Evolutionary conservation across 2,113 vertebrate genomes (phyloP), one percentile per base, ranked within the genome.

Genomic region (Ciconia boyciana): DNA sequence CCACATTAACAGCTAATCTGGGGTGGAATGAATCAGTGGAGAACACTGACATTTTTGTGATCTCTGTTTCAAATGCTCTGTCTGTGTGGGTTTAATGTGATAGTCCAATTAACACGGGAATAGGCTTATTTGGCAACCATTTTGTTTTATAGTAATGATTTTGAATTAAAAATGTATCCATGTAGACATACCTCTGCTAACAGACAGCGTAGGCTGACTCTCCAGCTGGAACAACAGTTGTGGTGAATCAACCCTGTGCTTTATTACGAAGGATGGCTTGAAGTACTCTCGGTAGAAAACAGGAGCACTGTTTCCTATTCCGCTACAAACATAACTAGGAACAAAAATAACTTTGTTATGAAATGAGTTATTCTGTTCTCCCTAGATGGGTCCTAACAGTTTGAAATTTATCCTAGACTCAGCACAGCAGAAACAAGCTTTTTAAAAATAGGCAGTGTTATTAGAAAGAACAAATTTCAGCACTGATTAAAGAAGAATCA

Each of bases 321-420:
- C 55, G 62, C 43, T 88, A 43, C 54, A 83, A 86, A 74, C 44
- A 72, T 1, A 22, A 43, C n/a, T 6, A 80, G 51, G 41, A 86
- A 90, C 32, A 78, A 70, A 96, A 93, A 89, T 66, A 88, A 20
- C 16, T 96, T 92, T 87, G 65, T 68, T 90, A 62, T 66, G 55
- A 84, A 92, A 78, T 60, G 20, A 94, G 34, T 77, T 77, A 62
- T 77, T 80, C 46, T 77, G 22, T 70, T 72, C 60, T 74, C n/a
- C 29, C 68, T 81, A 58, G 29, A 80, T 70, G 29, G 22, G 11
- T 65, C 20, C 36, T 74, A 80, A 58, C 22, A 44, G 54, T 41
- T 60, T 85, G 41, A 86, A 83, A 65, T 71, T 68, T 52, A 41
- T 81, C 39, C 26, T 68, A 84, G 44, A 48, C 48, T 48, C 44